These are phyloP conservation scores for Pseudochirops cupreus DNA, from an alignment of 2,797 vertebrate species.

Conservation along the genomic window DNA sequence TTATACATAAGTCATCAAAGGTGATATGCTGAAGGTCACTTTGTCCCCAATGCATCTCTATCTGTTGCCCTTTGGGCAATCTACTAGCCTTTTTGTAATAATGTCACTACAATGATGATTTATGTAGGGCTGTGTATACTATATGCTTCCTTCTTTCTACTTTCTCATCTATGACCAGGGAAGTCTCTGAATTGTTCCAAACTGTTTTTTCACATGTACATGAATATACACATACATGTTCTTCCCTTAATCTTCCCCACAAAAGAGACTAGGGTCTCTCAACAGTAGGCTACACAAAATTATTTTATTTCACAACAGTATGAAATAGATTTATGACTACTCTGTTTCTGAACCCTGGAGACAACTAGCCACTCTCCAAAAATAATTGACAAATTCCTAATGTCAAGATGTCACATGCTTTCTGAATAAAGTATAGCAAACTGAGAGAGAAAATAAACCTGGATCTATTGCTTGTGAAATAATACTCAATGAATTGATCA, in stretches of 20 bases:
- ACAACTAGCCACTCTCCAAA: not conserved
- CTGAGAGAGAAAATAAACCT: not conserved
- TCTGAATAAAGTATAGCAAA: not conserved
- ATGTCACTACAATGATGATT: not conserved
- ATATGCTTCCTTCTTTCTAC: not conserved
- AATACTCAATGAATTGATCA: not conserved
- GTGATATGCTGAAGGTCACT: not conserved
- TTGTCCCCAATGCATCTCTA: not conserved
- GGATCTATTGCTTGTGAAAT: not conserved
- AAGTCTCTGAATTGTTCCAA: not conserved
- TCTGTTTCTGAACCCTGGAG: not conserved
- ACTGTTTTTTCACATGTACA: too few relatives aligned
- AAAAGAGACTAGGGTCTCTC: not conserved
- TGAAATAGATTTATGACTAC: not conserved
- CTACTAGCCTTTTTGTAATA: not conserved
- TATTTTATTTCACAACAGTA: too few relatives aligned
- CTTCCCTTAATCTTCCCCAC: not conserved
- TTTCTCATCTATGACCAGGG: not conserved
- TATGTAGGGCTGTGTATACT: not conserved
- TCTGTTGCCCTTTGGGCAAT: not conserved
- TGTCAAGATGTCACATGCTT: rapidly evolving
- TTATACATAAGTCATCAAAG: not conserved
- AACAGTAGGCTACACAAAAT: rapidly evolving
- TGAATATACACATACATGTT: not conserved
- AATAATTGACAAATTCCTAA: not conserved